Evolutionary conservation across 2,888 invertebrate genomes (phyloP), one percentile per base, ranked within the genome.

Genomic region (Diachrysia chrysitis): DNA sequence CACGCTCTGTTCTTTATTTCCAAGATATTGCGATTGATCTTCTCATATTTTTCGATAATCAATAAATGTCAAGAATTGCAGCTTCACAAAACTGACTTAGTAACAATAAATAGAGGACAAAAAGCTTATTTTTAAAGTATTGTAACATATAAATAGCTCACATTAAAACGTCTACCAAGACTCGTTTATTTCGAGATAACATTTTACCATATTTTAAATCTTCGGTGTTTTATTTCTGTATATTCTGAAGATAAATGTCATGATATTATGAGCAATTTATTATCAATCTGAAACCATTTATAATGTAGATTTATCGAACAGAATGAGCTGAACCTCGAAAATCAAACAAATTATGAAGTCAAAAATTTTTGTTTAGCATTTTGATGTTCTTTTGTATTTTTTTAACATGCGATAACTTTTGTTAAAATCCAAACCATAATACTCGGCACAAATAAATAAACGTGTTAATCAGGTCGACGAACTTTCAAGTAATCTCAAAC

Each of bases 201-300:
- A 51, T 19, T 70, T 64, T 53, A 19, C 58, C 53, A 53, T 66
- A 51, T 54, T 71, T 76, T 37, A 59, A 14, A 57, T 57, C n/a
- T 48, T 21, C 42, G 59, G n/a, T 37, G 46, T 51, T 35, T 7
- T 57, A 42, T 58, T 63, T 63, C 67, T 46, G 17, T 32, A 35
- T 60, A 58, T 57, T 35, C 42, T 7, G 42, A 63, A 63, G 60
- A 76, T 60, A 5, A 66, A 73, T 62, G 32, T 55, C 21, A 21
- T 12, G 17, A 32, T 17, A 58, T 73, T 64, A 54, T 23, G 48
- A 56, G 77, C 62, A 54, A 73, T 77, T 72, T 74, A 77, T 62
- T 51, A 56, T 23, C 37, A 64, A 68, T 59, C 25, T 53, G 48
- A 29, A 77, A 54, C 37, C 63, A 64, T 77, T 73, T 59, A 48